phyloP scores from a whole-genome alignment of 2,888 invertebrate genomes.

The Charanyca ferruginea region DNA sequence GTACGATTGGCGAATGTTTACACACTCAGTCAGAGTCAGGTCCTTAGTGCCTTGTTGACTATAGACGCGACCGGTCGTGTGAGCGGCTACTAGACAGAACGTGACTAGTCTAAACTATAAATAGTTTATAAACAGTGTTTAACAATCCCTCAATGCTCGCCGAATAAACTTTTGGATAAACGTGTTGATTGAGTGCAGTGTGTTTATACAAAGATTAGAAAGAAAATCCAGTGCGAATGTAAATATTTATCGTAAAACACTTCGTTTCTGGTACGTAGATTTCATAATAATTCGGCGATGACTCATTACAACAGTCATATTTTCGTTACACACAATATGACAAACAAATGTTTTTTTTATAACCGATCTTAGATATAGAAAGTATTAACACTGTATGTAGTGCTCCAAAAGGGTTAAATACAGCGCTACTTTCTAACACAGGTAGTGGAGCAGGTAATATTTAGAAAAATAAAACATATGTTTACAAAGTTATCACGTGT shows the following conservation, averaged over 20 bases:
- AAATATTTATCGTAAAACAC: slow-evolving; percentile 12
- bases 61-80: slow-evolving; percentile 30
- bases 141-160: slow-evolving; percentile 18
- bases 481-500: slow-evolving; percentile 30
- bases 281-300: slow-evolving; percentile 29
- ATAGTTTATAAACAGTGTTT: slow-evolving; percentile 16
- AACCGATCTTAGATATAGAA: slow-evolving; percentile 3
- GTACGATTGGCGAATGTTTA: slow-evolving; percentile 57
- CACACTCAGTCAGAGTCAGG: slow-evolving; percentile 6
- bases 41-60: slow-evolving; percentile 53
- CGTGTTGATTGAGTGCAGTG: slow-evolving; percentile 20
- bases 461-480: slow-evolving; percentile 19
- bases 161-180: slow-evolving; percentile 1
- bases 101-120: neutral
- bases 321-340: neutral
- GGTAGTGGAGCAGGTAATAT: slow-evolving; percentile 1
- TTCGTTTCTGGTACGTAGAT: slow-evolving; percentile 32
- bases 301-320: slow-evolving; percentile 19
- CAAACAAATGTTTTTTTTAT: slow-evolving; percentile 5
- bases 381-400: slow-evolving; percentile 2
- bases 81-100: slow-evolving; percentile 11
- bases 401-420: slow-evolving; percentile 1
- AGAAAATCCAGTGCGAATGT: slow-evolving; percentile 9
- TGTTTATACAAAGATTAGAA: slow-evolving; percentile 3
- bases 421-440: slow-evolving; percentile 15